Conservation (phyloP, 2,888 invertebrate genomes). For the Bedellia somnulentella region DNA sequence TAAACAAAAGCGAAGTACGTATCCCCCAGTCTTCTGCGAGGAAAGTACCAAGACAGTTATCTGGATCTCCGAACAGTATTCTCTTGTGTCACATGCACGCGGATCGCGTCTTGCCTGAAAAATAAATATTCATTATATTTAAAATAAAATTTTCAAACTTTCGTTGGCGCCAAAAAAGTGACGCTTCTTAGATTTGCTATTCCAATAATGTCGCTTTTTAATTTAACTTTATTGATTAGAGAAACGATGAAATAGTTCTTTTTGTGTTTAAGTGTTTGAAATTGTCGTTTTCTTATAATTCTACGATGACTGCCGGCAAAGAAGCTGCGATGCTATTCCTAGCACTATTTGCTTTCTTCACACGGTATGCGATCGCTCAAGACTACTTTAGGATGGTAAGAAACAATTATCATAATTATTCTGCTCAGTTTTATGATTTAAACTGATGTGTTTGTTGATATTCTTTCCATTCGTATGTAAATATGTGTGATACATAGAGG, state of each 20-base stretch:
- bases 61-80: slow-evolving; percentile 15
- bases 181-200: too few species aligned
- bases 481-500: too few species aligned
- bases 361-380: slow-evolving; percentile 31
- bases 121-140: too few species aligned
- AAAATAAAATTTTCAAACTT: too few species aligned
- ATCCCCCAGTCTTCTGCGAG: slow-evolving; percentile 50
- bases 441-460: too few species aligned
- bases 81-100: too few species aligned
- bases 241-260: too few species aligned
- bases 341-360: slow-evolving; percentile 39
- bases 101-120: too few species aligned
- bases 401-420: slow-evolving; percentile 10
- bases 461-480: too few species aligned
- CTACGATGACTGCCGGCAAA: slow-evolving; percentile 23
- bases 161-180: too few species aligned
- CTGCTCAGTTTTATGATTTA: not conserved
- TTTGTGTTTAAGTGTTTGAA: not conserved
- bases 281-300: slow-evolving; percentile 6
- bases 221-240: too few species aligned
- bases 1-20: slow-evolving; percentile 53
- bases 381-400: slow-evolving; percentile 52
- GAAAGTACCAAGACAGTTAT: slow-evolving; percentile 38
- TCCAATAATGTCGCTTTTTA: too few species aligned
- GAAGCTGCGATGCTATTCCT: slow-evolving; percentile 16